These are phyloP conservation scores for Heteronetta atricapilla DNA, from an alignment of 2,113 vertebrate genomes.

Conservation along the genomic window DNA sequence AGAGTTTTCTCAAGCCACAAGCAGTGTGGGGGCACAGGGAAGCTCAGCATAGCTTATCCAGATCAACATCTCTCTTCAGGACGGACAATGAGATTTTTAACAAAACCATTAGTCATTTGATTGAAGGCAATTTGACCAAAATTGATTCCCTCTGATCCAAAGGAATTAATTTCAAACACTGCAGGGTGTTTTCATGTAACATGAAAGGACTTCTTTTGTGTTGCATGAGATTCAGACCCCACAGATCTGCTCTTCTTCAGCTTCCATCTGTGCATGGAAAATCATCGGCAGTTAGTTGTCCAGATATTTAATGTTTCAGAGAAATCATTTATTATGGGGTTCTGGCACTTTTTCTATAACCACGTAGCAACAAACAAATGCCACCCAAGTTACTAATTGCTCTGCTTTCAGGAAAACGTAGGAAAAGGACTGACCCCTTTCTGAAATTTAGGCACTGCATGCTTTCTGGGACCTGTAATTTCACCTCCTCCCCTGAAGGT, in stretches of 20 bases:
- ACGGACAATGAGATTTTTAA: constrained; percentile 68
- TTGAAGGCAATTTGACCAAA: constrained; percentile 70
- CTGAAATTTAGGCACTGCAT: not conserved
- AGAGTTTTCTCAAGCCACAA: constrained; percentile 48
- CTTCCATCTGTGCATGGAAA: constrained; percentile 51
- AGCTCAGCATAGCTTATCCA: constrained; percentile 50
- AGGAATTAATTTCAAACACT: constrained; percentile 75
- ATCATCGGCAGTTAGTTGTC: constrained; percentile 43
- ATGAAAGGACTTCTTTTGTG: constrained; percentile 65
- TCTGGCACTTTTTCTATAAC: constrained; percentile 33
- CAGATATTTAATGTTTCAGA: constrained; percentile 37
- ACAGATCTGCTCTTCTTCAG: constrained; percentile 46
- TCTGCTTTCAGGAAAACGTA: not conserved
- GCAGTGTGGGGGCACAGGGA: not conserved
- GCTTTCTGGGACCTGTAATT: not conserved
- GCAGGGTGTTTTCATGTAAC: constrained; percentile 63
- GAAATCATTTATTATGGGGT: constrained; percentile 43
- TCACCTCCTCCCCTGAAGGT: not conserved
- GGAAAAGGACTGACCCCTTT: not conserved
- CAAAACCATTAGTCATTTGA: constrained; percentile 71
- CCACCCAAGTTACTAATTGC: not conserved
- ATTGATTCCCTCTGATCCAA: constrained; percentile 69
- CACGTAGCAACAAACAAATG: not conserved
- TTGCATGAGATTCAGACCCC: constrained; percentile 61
- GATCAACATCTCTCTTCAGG: constrained; percentile 56